Percentiles rank a stretch among this genome's conserved stretches.
Conservation (phyloP, 2,113 vertebrate species). For the Acrocephalus kingi region DNA sequence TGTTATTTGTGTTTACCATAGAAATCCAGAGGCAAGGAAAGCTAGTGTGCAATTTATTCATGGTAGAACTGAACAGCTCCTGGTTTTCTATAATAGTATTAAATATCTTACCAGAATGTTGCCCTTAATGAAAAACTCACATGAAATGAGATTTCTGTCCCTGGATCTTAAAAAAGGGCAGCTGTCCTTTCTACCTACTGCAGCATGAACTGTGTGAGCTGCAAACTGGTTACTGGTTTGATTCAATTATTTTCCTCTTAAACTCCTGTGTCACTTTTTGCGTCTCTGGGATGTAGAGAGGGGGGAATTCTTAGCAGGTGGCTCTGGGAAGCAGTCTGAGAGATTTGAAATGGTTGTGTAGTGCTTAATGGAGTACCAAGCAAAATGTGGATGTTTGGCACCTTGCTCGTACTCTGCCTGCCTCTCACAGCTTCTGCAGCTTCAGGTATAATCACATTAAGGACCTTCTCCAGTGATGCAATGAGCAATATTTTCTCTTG, state of each 20-base stretch:
- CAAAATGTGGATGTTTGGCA: accelerated
- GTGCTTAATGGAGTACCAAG: background rate
- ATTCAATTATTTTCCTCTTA: background rate
- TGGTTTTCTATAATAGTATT: background rate
- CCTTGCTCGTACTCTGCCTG: background rate
- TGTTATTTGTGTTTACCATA: background rate
- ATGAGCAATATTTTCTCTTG: background rate
- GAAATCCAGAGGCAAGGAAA: background rate
- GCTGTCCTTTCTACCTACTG: accelerated
- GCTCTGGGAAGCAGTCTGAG: background rate
- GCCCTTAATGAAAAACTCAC: background rate
- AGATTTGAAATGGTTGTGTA: background rate
- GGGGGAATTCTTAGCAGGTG: background rate
- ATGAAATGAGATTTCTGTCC: background rate
- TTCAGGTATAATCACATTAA: background rate
- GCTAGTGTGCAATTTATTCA: background rate
- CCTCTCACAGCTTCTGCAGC: background rate
- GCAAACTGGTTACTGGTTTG: background rate
- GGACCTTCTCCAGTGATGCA: background rate
- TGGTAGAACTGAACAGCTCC: background rate
- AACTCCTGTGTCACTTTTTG: background rate
- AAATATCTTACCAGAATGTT: background rate
- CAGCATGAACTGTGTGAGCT: background rate
- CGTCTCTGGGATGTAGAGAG: background rate
- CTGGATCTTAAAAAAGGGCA: background rate